These are phyloP conservation scores for Drosophila aldrichi DNA, from an alignment of 2,888 invertebrate genomes.

Conservation along the genomic window DNA sequence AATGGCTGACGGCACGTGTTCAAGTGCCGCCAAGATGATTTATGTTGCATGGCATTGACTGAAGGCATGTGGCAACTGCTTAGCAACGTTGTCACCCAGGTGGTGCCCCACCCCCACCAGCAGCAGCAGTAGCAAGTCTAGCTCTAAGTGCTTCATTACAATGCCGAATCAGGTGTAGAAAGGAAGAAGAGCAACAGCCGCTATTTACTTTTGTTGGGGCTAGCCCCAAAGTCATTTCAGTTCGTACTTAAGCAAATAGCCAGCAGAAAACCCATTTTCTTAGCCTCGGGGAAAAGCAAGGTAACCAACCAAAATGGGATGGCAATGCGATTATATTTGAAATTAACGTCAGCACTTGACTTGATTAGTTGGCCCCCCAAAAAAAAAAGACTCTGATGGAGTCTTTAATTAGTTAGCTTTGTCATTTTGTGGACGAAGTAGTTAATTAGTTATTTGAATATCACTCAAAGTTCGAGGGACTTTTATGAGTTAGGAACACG, in stretches of 20 bases:
- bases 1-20: constrained; percentile 73
- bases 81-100: constrained; percentile 27
- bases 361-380: constrained; percentile 34
- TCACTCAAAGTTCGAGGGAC: background rate
- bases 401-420: constrained; percentile 10
- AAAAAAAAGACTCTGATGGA: background rate
- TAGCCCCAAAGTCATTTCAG: constrained; percentile 13
- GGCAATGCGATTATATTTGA: constrained; percentile 39
- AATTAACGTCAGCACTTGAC: constrained; percentile 50
- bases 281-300: background rate
- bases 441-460: constrained; percentile 7
- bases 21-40: constrained; percentile 73
- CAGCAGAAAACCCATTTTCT: constrained; percentile 1
- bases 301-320: constrained; percentile 1
- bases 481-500: background rate
- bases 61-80: constrained; percentile 63
- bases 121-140: background rate
- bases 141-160: constrained; percentile 35
- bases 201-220: constrained; percentile 23
- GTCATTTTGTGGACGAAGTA: constrained; percentile 8
- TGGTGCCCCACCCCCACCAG: constrained; percentile 7
- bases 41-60: constrained; percentile 74
- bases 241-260: constrained; percentile 24
- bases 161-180: background rate
- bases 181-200: constrained; percentile 1